These are phyloP conservation scores for Hyles euphorbiae DNA, from an alignment of 1,140 invertebrate genomes.

Conservation along the genomic window DNA sequence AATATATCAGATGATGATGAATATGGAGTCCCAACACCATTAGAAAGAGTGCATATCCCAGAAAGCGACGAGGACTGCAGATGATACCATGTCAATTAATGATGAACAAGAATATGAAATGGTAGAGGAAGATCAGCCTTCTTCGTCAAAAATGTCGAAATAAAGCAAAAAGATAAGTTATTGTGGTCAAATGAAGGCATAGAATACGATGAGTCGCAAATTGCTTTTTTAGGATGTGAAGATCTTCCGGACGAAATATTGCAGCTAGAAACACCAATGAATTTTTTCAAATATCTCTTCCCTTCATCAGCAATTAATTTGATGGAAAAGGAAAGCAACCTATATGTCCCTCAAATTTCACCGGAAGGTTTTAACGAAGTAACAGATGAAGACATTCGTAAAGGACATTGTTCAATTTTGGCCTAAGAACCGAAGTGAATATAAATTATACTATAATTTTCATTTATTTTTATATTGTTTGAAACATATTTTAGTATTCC, in stretches of 20 bases:
- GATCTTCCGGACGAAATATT: background rate
- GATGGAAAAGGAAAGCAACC: too few species aligned
- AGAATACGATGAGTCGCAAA: background rate
- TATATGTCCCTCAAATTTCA: too few species aligned
- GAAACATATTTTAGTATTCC: too few species aligned
- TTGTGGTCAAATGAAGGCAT: background rate
- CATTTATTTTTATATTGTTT: too few species aligned
- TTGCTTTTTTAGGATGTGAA: constrained; percentile 4
- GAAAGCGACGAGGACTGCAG: background rate
- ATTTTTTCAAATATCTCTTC: background rate
- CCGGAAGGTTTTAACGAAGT: too few species aligned
- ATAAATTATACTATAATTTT: too few species aligned
- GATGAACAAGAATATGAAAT: background rate
- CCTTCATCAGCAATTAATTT: too few species aligned
- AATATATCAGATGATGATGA: background rate
- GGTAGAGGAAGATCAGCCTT: background rate
- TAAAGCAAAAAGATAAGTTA: background rate
- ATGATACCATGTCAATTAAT: background rate
- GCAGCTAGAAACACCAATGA: background rate
- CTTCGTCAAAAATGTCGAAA: background rate
- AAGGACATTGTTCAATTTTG: too few species aligned
- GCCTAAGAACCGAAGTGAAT: too few species aligned
- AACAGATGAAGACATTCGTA: too few species aligned
- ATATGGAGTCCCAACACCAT: constrained; percentile 1
- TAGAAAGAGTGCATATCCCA: background rate